These are phyloP conservation scores for Rhincodon typus DNA, from an alignment of 2,797 vertebrate genomes.

Conservation along the genomic window DNA sequence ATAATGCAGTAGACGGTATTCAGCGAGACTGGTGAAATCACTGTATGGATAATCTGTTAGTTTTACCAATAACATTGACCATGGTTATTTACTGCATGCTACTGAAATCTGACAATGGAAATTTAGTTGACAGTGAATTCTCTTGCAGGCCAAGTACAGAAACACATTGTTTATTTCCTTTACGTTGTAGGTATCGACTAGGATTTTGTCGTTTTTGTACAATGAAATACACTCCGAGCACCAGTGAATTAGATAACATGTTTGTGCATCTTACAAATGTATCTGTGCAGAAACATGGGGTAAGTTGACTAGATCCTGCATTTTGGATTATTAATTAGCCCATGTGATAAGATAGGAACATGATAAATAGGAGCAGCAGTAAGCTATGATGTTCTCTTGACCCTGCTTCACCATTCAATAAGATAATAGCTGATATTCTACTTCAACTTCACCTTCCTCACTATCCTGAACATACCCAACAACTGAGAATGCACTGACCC, in stretches of 20 bases:
- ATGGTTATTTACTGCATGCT: not conserved
- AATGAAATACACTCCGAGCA: slow-evolving; percentile 94
- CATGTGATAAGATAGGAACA: not conserved
- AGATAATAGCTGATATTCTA: too few relatives aligned
- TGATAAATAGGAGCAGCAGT: not conserved
- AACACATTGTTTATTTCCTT: not conserved
- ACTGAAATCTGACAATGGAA: not conserved
- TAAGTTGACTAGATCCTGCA: slow-evolving; percentile 51
- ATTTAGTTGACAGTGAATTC: not conserved
- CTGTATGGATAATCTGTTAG: not conserved
- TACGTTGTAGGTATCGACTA: slow-evolving; percentile 77
- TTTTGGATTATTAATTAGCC: not conserved
- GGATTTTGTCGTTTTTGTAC: slow-evolving; percentile 98
- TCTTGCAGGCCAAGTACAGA: not conserved
- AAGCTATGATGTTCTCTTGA: not conserved
- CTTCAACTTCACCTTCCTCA: too few relatives aligned
- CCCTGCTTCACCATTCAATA: too few relatives aligned
- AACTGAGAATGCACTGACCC: too few relatives aligned
- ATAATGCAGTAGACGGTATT: not conserved
- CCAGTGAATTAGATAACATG: slow-evolving; percentile 97
- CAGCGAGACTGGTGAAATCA: not conserved
- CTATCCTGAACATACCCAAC: too few relatives aligned
- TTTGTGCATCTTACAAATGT: slow-evolving; percentile 97
- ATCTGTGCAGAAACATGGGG: slow-evolving; percentile 95
- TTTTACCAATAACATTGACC: not conserved